Evolutionary conservation across 2,797 vertebrate genomes (phyloP), one percentile per base, ranked within the genome.

Genomic region (Columba guinea): DNA sequence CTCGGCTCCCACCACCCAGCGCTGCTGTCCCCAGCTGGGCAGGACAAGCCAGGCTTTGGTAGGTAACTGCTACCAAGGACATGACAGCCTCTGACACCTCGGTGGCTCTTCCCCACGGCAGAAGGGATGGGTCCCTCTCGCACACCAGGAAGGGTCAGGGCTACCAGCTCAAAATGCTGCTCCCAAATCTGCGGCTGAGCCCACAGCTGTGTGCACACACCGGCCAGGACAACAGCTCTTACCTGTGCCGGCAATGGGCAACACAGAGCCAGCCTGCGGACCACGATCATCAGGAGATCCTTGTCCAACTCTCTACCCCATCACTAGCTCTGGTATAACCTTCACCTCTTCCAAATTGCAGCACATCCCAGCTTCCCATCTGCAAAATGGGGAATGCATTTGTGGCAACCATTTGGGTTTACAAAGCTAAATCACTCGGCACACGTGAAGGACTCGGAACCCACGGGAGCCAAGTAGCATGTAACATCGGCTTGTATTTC

Each of bases 31-130:
- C 39, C 8, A 46, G 3, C 17, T 7, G 30, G 56, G 60, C 48
- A 90, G 52, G 35, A 17, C 1, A 0, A 9, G 34, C 22, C 74
- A 83, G 16, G 12, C 39, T 63, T 1, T 55, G 63, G 30, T 44
- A 68, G 76, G 59, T 16, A 34, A 62, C 8, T 44, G 53, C 7
- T 24, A 53, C 69, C 44, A 46, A 46, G 44, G 19, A 20, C 44
- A 20, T 10, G 26, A 69, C 23, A 78, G 79, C 30, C 51, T 64
- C 71, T 24, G 7, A 48, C 37, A 9, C 10, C 1, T 15, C 4
- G 0, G 8, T 0, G 3, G 4, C 26, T 62, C 37, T 11, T 70
- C 39, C 76, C 18, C n/a, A 10, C 16, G 3, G 0, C 0, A 2
- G 63, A 70, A 52, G n/a, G 35, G 19, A 46, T 3, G 1, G 23